Evolutionary conservation across 2,113 vertebrate species (phyloP).

Genomic region (Saguinus imperator): DNA sequence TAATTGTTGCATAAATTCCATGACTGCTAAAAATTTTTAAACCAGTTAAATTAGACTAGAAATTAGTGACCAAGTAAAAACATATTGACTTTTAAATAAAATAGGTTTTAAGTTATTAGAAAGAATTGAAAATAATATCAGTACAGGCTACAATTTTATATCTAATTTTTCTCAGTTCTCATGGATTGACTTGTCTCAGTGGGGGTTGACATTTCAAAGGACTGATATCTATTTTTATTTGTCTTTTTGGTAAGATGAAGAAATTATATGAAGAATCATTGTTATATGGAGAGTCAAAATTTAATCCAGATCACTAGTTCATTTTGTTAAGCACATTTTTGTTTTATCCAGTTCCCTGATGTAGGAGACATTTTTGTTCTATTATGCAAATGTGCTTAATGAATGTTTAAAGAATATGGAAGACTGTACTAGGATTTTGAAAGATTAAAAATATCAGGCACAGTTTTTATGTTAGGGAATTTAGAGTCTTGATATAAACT

Average conservation of each 20-base stretch:
- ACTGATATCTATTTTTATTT: neutral
- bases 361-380: neutral
- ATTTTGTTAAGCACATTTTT: neutral
- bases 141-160: neutral
- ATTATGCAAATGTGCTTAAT: conserved; percentile 5
- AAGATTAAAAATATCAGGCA: neutral
- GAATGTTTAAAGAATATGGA: neutral
- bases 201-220: neutral
- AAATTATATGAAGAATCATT: neutral
- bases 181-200: neutral
- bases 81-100: conserved; percentile 15
- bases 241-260: neutral
- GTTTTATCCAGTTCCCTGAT: neutral
- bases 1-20: neutral
- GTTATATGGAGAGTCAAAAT: neutral
- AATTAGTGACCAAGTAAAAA: neutral
- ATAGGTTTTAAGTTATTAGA: neutral
- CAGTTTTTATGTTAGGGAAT: neutral
- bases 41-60: neutral
- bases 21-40: neutral
- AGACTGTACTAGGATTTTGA: neutral
- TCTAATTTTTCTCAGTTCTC: neutral
- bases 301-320: neutral
- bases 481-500: neutral
- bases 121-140: neutral